Base-by-base conservation (phyloP, 2,888 invertebrate genomes). In the Calliopum simillimum region DNA sequence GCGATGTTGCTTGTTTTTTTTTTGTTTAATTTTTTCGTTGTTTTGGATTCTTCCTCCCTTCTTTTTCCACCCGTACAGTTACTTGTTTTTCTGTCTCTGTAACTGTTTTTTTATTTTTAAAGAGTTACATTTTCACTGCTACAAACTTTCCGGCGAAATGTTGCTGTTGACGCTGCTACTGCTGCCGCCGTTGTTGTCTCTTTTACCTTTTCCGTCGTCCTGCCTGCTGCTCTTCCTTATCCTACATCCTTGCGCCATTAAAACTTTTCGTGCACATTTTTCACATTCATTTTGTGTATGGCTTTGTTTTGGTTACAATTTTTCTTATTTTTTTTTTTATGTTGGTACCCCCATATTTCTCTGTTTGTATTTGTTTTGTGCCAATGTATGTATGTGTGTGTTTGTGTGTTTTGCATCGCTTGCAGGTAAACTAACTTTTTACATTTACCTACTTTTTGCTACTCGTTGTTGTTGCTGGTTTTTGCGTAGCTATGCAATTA, bases 401-500 rank as follows among this genome's bases (percentile, higher is more conserved):
- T 53, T 64, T 41, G 13, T 53, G 55, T 23, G 21, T 65, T 25
- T 65, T 65, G 51, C 43, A 43, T 61, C 21, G 61, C 61, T 46
- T 61, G 33, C 14, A 61, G 44, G 61, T 12, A 16, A n/a, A 14
- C 3, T 61, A 46, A 47, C 46, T 23, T 21, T 61, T 61, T 61
- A 13, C 44, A 21, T 51, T 19, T 1, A 25, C 1, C 56, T 56
- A 25, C 6, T 19, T 23, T 8, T n/a, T 2, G 11, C 23, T 53
- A 23, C 53, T 12, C 23, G 53, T 13, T 19, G 19, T 19, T 59
- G n/a, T 59, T 59, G 59, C 59, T 13, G 13, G 19, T 19, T 59
- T 53, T 59, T 59, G 59, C 59, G 59, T 44, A 59, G 59, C 59
- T 43, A 16, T 59, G 19, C 21, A 59, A 44, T 59, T 59, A 59